A percentile compares a stretch with the other conserved stretches of the same genome.
Evolutionary conservation across 2,888 invertebrate species (phyloP).

Genomic region (Amiota communis): DNA sequence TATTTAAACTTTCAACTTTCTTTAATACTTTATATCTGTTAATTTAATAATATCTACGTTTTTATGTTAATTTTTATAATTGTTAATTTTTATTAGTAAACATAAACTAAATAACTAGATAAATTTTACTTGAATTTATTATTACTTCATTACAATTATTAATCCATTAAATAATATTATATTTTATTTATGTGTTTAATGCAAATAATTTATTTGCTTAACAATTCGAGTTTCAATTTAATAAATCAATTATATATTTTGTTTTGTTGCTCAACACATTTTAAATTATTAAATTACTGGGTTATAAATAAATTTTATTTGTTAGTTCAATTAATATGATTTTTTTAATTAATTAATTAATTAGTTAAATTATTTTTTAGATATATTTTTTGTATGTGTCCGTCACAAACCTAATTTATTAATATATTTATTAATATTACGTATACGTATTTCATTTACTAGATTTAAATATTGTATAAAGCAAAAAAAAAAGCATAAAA

Average conservation of each 20-base stretch:
- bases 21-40: too few relatives aligned
- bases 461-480: neutral
- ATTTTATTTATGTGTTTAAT: too few relatives aligned
- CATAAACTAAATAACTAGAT: slow-evolving; percentile 19
- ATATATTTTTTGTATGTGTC: slow-evolving; percentile 8
- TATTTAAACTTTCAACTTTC: too few relatives aligned
- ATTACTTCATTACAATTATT: neutral
- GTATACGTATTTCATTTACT: slow-evolving; percentile 12
- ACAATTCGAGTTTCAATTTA: too few relatives aligned
- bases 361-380: slow-evolving; percentile 10
- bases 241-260: too few relatives aligned
- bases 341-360: neutral
- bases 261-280: neutral
- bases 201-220: too few relatives aligned
- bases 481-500: too few relatives aligned
- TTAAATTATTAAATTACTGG: slow-evolving; percentile 14
- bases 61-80: slow-evolving; percentile 4
- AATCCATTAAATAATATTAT: slow-evolving; percentile 4
- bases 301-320: neutral
- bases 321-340: neutral
- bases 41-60: too few relatives aligned
- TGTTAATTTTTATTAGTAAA: slow-evolving; percentile 28
- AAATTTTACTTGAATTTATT: neutral
- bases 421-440: slow-evolving; percentile 16
- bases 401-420: slow-evolving; percentile 16